Evolutionary conservation across 2,113 vertebrate species (phyloP).

Genomic region (Xenopus laevis): DNA sequence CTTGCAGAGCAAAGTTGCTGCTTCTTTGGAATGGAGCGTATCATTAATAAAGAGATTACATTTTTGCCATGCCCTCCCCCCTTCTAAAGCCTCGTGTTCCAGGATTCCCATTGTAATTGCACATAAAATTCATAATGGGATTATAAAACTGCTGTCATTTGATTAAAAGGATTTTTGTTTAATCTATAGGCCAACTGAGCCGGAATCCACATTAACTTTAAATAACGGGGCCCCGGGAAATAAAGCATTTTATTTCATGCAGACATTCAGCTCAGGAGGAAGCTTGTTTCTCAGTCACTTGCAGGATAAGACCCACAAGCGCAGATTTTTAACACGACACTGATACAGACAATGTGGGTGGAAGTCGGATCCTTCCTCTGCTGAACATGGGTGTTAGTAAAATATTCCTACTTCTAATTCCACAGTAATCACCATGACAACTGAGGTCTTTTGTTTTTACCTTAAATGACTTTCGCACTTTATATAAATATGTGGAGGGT

Average conservation of each 20-base stretch:
- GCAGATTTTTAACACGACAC: neutral
- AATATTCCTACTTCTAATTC: too few relatives aligned
- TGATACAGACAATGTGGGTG: neutral
- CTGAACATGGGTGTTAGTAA: too few relatives aligned
- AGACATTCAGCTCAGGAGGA: slow-evolving; percentile 9
- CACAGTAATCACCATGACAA: too few relatives aligned
- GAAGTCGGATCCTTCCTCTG: neutral
- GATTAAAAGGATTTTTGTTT: slow-evolving; percentile 27
- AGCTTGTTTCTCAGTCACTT: too few relatives aligned
- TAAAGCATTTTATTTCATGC: too few relatives aligned
- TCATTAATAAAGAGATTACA: slow-evolving; percentile 38
- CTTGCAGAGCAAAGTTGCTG: slow-evolving; percentile 19
- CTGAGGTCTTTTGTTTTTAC: too few relatives aligned
- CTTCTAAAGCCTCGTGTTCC: slow-evolving; percentile 8
- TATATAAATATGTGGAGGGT: too few relatives aligned
- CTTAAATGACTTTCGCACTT: too few relatives aligned
- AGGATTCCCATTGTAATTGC: slow-evolving; percentile 39
- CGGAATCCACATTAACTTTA: slow-evolving; percentile 26
- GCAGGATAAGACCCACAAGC: neutral
- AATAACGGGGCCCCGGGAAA: slow-evolving; percentile 9
- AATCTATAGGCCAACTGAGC: slow-evolving; percentile 21
- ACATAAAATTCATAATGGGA: slow-evolving; percentile 39
- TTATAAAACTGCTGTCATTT: slow-evolving; percentile 37
- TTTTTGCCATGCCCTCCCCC: slow-evolving; percentile 24
- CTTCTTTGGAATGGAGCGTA: slow-evolving; percentile 27